Conservation (phyloP, 2,113 vertebrate genomes). For the Piliocolobus tephrosceles region DNA sequence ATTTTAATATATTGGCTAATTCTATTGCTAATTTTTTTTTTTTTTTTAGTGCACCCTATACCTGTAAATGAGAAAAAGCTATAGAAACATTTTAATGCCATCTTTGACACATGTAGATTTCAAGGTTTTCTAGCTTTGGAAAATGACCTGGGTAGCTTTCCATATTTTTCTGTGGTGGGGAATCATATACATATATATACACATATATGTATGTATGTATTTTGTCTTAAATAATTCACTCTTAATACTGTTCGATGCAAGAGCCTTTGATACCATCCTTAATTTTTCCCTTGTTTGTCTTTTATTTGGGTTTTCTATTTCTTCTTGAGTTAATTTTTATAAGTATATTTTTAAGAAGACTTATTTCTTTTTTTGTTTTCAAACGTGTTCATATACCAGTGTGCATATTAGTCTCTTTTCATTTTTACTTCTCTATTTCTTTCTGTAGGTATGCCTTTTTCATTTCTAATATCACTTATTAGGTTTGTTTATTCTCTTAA, state of each 20-base stretch:
- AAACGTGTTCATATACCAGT: background rate
- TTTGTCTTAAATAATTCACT: background rate
- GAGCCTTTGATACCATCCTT: background rate
- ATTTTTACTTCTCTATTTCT: background rate
- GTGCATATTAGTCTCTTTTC: background rate
- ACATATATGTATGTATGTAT: too few species aligned
- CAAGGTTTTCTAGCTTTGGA: background rate
- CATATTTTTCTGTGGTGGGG: background rate
- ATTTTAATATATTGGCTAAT: background rate
- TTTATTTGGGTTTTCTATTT: constrained; percentile 20
- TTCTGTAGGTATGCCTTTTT: background rate
- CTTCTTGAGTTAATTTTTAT: background rate
- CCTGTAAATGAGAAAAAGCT: background rate
- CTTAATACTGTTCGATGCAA: background rate
- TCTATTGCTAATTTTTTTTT: background rate
- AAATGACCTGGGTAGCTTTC: background rate
- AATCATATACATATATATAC: background rate
- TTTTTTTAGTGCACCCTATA: background rate
- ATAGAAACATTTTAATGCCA: background rate
- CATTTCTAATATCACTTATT: background rate
- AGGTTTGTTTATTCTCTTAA: background rate
- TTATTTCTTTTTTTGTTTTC: background rate
- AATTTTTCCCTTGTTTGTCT: background rate
- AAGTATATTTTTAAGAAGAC: background rate
- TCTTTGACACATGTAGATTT: background rate